These are phyloP conservation scores for Calliphora vicina DNA, from an alignment of 1,140 invertebrate genomes.

Conservation along the genomic window DNA sequence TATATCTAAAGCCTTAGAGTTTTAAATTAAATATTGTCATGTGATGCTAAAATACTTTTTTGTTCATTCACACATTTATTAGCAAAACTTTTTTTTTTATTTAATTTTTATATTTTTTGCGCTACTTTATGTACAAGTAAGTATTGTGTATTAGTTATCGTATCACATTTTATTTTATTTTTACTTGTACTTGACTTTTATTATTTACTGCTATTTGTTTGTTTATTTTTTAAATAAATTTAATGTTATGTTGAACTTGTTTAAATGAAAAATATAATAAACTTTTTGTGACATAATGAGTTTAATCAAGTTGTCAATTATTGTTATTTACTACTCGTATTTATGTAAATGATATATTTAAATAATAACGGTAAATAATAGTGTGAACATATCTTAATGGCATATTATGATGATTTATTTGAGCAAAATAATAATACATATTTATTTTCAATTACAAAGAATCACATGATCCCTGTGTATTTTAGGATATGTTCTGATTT, in stretches of 20 bases:
- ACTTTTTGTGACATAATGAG: neutral
- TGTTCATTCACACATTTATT: neutral
- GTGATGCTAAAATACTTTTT: neutral
- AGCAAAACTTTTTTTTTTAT: neutral
- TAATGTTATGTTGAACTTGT: neutral
- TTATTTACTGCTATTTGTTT: constrained; percentile 3
- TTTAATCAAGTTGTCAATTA: neutral
- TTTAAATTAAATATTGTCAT: neutral
- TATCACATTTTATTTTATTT: too few species aligned
- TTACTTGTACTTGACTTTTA: too few species aligned
- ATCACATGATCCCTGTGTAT: too few species aligned
- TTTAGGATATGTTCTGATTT: too few species aligned
- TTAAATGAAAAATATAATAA: neutral
- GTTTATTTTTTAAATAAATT: neutral
- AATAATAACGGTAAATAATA: too few species aligned
- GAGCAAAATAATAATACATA: too few species aligned
- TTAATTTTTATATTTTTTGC: neutral
- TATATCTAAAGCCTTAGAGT: neutral
- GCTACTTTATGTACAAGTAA: neutral
- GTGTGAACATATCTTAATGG: too few species aligned
- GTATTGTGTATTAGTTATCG: neutral
- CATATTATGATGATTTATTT: too few species aligned
- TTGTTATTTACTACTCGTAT: neutral
- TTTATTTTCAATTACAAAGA: too few species aligned
- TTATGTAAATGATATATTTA: too few species aligned